Evolutionary conservation across 2,797 vertebrate genomes (phyloP).

Genomic region (Pygocentrus nattereri): DNA sequence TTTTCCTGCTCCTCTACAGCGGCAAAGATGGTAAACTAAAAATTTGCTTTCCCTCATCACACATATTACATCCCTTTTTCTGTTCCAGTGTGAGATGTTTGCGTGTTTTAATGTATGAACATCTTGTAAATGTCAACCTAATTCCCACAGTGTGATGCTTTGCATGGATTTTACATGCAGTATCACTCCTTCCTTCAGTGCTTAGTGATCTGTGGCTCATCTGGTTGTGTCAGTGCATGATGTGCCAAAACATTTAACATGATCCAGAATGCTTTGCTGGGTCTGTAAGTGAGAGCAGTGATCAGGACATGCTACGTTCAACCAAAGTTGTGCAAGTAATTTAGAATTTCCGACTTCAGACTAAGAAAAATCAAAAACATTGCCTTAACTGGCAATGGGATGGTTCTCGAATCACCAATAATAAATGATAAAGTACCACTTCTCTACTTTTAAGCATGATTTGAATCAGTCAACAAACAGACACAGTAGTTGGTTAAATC

Average conservation of each 20-base stretch:
- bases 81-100: not conserved
- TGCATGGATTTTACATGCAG: not conserved
- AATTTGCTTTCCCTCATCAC: not conserved
- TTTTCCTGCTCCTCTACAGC: constrained; percentile 74
- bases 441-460: no score
- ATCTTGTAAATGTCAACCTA: not conserved
- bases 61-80: not conserved
- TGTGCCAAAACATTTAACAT: not conserved
- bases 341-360: no score
- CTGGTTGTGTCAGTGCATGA: not conserved
- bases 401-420: no score
- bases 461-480: no score
- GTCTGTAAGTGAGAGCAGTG: not conserved
- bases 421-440: no score
- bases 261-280: not conserved
- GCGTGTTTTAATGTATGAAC: not conserved
- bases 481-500: no score
- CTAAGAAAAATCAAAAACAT: no score
- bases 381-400: no score
- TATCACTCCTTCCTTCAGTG: not conserved
- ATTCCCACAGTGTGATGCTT: not conserved
- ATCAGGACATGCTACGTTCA: no score
- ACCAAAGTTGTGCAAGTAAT: no score
- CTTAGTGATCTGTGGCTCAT: not conserved
- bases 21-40: constrained; percentile 86